Evolutionary conservation across 2,797 vertebrate genomes (phyloP), one percentile per base, ranked within the genome.

Genomic region (Gymnoscopelus microlampas): DNA sequence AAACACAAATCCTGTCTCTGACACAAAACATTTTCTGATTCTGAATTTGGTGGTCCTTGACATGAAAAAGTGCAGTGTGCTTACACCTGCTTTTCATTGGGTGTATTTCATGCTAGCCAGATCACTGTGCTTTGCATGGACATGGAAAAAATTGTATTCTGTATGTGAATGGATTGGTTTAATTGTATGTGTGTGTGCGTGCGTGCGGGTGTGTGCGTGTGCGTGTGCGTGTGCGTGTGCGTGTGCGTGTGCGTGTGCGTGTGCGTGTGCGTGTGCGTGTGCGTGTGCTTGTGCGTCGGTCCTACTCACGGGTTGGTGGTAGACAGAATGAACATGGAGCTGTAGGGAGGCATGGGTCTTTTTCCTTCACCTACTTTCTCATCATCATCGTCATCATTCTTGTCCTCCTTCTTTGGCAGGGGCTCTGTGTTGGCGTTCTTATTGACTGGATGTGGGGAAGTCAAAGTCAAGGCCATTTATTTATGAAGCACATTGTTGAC

Each of bases 301-400:
- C 7, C 23, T 3, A 88, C 95, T 95, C 85, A 98, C 97, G 97
- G 97, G 87, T 98, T 98, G 66, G 96, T 98, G 13, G 97, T 98
- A 67, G 95, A 95, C 62, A 98, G 90, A 85, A 98, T 95, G 86
- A 98, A 98, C 97, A 98, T 98, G 87, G 97, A 98, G 76, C 94
- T 96, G 80, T 95, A 98, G n/a, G 97, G 97, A 35, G 96, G 96
- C 96, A 98, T 98, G 35, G 97, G 97, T 77, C 95, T 96, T 65
- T 95, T 95, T 24, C 96, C 96, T 8, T 96, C 95, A 66, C 94
- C 95, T 12, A 93, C 94, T n/a, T 92, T 89, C 24, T 93, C 94
- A 0, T 94, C 94, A 0, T 95, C 94, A 12, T 96, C 96, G 10
- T 94, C 94, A 2, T 97, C 96, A 57, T 95, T 94, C 70, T 94